These are phyloP conservation scores for Poecilia picta DNA, from an alignment of 2,797 vertebrate genomes.

Conservation along the genomic window DNA sequence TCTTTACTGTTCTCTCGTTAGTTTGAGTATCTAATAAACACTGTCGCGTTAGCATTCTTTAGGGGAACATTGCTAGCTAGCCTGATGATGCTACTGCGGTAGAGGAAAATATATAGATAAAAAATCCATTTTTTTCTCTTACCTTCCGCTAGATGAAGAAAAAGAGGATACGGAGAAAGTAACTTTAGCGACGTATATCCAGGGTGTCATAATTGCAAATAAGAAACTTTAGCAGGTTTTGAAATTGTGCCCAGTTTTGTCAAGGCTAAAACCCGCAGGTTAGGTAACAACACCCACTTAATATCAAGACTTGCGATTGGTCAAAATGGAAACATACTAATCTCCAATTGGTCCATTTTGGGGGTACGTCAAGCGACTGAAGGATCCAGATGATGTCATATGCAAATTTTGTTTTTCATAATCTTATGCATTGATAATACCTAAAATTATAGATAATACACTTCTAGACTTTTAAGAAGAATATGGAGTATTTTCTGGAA, in stretches of 20 bases:
- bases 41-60: not conserved
- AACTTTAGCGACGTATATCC: slow-evolving; percentile 45
- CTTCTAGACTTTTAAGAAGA: not conserved
- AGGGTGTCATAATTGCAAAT: slow-evolving; percentile 63
- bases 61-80: slow-evolving; percentile 8
- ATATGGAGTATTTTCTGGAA: not conserved
- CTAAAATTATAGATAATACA: not conserved
- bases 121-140: slow-evolving; percentile 31
- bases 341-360: slow-evolving; percentile 64
- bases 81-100: not conserved
- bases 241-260: slow-evolving; percentile 29
- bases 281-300: slow-evolving; percentile 16
- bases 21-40: not conserved
- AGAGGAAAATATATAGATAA: not conserved
- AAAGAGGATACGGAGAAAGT: slow-evolving; percentile 41
- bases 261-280: slow-evolving; percentile 36
- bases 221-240: not conserved
- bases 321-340: slow-evolving; percentile 1
- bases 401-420: not conserved
- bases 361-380: not conserved
- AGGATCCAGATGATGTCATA: slow-evolving; percentile 43
- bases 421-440: not conserved
- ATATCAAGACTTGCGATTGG: slow-evolving; percentile 72
- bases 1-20: not conserved
- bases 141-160: slow-evolving; percentile 83